These are phyloP conservation scores for Montipora foliosa DNA, from an alignment of 64 coral and sea anemone species.

Conservation along the genomic window DNA sequence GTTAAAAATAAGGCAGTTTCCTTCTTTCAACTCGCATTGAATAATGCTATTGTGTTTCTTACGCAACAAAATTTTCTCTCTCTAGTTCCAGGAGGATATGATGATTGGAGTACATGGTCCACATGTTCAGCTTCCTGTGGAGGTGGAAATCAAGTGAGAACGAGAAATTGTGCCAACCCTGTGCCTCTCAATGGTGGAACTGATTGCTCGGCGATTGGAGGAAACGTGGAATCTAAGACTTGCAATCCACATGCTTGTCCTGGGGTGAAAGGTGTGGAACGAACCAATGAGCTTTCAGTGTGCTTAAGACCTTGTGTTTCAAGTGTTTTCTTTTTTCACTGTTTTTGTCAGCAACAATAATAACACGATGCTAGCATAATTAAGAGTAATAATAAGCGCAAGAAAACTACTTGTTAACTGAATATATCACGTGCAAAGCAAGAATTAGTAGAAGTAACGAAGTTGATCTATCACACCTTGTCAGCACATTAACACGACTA, in stretches of 20 bases:
- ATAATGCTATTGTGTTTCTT: neutral
- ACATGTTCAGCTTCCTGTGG: slow-evolving; percentile 84
- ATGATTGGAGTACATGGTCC: slow-evolving; percentile 74
- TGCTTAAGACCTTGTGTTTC: too few species aligned
- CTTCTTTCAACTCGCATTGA: too few species aligned
- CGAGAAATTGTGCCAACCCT: slow-evolving; percentile 77
- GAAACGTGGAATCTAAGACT: slow-evolving; percentile 70
- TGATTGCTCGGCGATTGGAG: slow-evolving; percentile 78
- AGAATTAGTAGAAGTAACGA: too few species aligned
- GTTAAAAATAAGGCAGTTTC: too few species aligned
- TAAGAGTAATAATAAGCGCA: too few species aligned
- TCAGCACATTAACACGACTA: neutral
- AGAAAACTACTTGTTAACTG: too few species aligned
- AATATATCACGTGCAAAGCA: too few species aligned
- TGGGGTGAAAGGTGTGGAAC: slow-evolving; percentile 47
- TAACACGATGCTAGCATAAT: too few species aligned
- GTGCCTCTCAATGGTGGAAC: slow-evolving; percentile 85
- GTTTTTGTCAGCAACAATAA: too few species aligned
- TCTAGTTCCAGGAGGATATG: slow-evolving; percentile 85
- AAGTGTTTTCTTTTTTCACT: too few species aligned
- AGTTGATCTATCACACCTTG: too few species aligned
- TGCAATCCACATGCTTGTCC: slow-evolving; percentile 82
- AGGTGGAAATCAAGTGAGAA: slow-evolving; percentile 77
- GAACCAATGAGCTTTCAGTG: neutral
- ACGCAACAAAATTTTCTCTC: neutral